Evolutionary conservation across 2,888 invertebrate species (phyloP).

Genomic region (Cerceris ruficornis): DNA sequence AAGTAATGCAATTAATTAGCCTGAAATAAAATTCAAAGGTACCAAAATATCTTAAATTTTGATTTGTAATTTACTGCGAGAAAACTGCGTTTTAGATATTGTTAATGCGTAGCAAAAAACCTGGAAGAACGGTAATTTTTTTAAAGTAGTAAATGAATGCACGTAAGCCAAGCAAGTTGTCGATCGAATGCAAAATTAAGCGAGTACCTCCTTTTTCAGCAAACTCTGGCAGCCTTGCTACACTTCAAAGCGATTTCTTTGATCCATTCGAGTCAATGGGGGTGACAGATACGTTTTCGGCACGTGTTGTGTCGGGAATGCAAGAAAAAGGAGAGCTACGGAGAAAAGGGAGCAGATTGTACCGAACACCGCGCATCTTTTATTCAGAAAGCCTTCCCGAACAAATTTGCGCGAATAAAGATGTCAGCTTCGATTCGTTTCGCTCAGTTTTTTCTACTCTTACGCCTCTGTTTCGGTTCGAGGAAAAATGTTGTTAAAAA

Average conservation of each 20-base stretch:
- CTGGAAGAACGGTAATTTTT: too few species aligned
- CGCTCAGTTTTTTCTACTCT: background rate
- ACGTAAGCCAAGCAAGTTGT: too few species aligned
- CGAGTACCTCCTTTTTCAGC: background rate
- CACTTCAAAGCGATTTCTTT: background rate
- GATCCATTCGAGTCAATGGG: background rate
- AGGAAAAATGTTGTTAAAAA: too few species aligned
- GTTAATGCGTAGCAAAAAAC: too few species aligned
- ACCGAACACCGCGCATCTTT: constrained; percentile 32
- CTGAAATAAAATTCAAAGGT: too few species aligned
- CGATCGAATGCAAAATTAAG: background rate
- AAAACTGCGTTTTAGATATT: too few species aligned
- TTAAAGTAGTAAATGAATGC: too few species aligned
- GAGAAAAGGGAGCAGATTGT: background rate
- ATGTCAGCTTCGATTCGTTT: constrained; percentile 16
- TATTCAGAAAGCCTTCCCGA: constrained; percentile 35
- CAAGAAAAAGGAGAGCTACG: background rate
- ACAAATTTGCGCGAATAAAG: constrained; percentile 34
- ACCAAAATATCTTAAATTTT: too few species aligned
- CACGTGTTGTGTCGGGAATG: background rate
- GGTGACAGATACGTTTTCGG: constrained; percentile 14
- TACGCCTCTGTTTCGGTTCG: background rate
- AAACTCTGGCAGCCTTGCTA: background rate
- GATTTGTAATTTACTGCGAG: too few species aligned
- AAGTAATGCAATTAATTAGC: too few species aligned